These are phyloP conservation scores for Hypanus sabinus DNA, from an alignment of 2,113 vertebrate genomes.

Conservation along the genomic window DNA sequence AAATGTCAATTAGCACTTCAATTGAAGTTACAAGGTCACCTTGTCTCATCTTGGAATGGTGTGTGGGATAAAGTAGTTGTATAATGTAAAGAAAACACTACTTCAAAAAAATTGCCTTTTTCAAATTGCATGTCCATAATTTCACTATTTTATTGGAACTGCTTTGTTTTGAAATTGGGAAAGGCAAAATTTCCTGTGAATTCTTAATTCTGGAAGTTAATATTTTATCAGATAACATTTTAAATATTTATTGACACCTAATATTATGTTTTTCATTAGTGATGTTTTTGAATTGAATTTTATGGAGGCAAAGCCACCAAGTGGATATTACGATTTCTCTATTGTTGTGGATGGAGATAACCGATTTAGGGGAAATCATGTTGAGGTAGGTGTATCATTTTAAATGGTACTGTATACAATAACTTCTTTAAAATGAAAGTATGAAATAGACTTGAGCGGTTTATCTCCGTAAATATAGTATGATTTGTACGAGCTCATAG, in stretches of 20 bases:
- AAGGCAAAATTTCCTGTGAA: background rate
- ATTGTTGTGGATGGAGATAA: constrained; percentile 77
- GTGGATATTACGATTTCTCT: constrained; percentile 90
- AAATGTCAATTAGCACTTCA: background rate
- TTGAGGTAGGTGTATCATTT: constrained; percentile 67
- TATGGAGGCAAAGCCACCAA: constrained; percentile 79
- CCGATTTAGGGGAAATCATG: constrained; percentile 77
- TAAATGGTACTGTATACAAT: background rate
- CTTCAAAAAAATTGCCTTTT: background rate
- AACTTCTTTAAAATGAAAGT: background rate
- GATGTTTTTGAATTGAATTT: constrained; percentile 88
- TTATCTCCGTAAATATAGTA: background rate
- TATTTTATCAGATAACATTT: constrained; percentile 4
- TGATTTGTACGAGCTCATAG: background rate
- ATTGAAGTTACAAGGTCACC: background rate
- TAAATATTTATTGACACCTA: background rate
- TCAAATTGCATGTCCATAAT: background rate
- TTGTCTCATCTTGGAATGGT: background rate
- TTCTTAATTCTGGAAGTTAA: background rate
- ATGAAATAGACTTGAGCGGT: background rate
- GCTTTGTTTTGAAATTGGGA: background rate
- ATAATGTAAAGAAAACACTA: background rate
- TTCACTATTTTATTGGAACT: background rate
- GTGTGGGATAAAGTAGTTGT: background rate
- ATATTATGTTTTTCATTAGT: constrained; percentile 51